phyloP scores from a whole-genome alignment of 2,888 invertebrate species.

The Iphiclides podalirius region DNA sequence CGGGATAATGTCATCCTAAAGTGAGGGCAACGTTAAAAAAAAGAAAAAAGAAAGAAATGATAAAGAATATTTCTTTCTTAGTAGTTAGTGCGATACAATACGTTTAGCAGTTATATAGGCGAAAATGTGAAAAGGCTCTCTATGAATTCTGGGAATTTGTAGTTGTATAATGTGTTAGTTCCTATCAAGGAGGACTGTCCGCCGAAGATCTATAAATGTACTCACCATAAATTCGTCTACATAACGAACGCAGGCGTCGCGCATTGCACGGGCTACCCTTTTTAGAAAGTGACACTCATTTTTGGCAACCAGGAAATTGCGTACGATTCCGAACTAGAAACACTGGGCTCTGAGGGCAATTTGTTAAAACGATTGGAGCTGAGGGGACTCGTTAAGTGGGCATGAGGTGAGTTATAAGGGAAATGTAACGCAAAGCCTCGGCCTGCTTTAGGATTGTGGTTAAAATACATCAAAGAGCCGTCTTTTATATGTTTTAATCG shows the following conservation, averaged over 20 bases:
- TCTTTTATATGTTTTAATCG: no score
- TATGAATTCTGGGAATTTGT: no score
- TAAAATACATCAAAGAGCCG: constrained; percentile 20
- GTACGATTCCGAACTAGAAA: constrained; percentile 52
- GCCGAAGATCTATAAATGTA: neutral
- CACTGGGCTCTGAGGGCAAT: constrained; percentile 48
- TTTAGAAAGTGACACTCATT: constrained; percentile 68
- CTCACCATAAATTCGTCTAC: constrained; percentile 25
- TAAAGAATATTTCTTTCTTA: no score
- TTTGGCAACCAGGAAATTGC: constrained; percentile 70
- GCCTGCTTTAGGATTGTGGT: constrained; percentile 23
- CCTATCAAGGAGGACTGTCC: no score
- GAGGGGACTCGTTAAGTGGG: constrained; percentile 28
- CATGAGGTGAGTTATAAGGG: constrained; percentile 29
- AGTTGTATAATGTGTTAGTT: no score
- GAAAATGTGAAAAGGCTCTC: no score
- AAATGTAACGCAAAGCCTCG: constrained; percentile 27
- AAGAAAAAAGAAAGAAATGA: no score
- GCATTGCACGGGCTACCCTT: constrained; percentile 45
- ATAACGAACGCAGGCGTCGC: constrained; percentile 41
- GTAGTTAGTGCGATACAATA: no score
- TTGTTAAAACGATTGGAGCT: constrained; percentile 46
- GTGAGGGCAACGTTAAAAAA: no score
- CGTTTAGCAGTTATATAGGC: no score
- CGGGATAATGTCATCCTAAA: no score